Evolutionary conservation across 2,113 vertebrate species (phyloP), one percentile per base, ranked within the genome.

Genomic region (Nipponia nippon): DNA sequence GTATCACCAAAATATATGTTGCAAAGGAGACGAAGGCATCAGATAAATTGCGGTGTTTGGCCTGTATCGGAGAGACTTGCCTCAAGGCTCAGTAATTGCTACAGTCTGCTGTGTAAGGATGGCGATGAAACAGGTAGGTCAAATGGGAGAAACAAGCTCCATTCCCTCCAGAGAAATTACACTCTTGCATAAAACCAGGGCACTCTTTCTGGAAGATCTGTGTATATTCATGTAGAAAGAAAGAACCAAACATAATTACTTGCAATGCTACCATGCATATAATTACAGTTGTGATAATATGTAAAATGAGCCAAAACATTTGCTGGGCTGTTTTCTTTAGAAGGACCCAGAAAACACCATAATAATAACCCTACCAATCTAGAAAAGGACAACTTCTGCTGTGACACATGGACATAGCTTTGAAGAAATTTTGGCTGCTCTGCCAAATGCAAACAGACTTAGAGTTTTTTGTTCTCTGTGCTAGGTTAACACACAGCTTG

Each of bases 151-250:
- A 94, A 67, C 19, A 47, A 95, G 69, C 85, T 55, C 19, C 55
- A n/a, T 96, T 95, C 82, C 62, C 52, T 89, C n/a, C 26, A 50
- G 81, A 96, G 77, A 98, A 98, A 98, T 98, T 96, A 95, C n/a
- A 97, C 72, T 95, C 66, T 96, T 96, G 73, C 56, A 83, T 97
- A 97, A 98, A 97, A 97, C 96, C 97, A 97, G 71, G 77, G 26
- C 25, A 63, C 22, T 85, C 88, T 87, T 97, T 95, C 95, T 97
- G 90, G 90, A 96, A 93, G 76, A 87, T 90, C 17, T 84, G 82
- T 83, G 7, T 83, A 65, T 95, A 92, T 95, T 95, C 95, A 69
- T 73, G 79, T n/a, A 89, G 69, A 94, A 90, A 87, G 73, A 81
- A 95, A 38, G 79, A 94, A 82, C 69, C 50, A 94, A 93, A 93